Percentiles rank a stretch among this genome's conserved stretches.
Conservation (phyloP, 2,113 vertebrate species). For the Lucifuga dentata region DNA sequence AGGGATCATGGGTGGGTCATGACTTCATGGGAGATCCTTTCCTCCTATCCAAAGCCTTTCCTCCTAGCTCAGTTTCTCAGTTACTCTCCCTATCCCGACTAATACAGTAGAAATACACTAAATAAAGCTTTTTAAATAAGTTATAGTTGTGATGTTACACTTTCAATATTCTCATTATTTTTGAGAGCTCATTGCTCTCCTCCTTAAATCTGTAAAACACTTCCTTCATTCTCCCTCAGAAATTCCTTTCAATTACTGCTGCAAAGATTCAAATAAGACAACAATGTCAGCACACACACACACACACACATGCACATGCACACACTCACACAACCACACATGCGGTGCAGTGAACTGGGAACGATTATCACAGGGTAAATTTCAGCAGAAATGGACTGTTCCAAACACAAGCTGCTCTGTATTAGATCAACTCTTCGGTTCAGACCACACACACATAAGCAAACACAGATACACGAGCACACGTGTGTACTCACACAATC, state of each 20-base stretch:
- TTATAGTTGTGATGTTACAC: not conserved
- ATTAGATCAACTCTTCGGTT: conserved; percentile 36
- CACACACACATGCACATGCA: not conserved
- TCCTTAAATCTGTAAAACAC: conserved; percentile 63
- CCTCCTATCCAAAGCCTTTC: not conserved
- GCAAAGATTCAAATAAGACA: too few species aligned
- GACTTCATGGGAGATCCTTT: too few species aligned
- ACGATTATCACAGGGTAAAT: not conserved
- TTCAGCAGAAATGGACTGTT: conserved; percentile 12
- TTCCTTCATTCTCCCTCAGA: conserved; percentile 52
- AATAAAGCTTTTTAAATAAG: not conserved
- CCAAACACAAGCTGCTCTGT: conserved; percentile 63
- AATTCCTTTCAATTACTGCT: conserved; percentile 57
- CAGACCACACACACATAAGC: conserved; percentile 61
- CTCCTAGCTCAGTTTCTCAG: not conserved
- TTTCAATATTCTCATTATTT: not conserved
- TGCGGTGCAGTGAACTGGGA: not conserved
- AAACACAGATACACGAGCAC: conserved; percentile 22
- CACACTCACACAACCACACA: not conserved
- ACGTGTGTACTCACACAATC: conserved; percentile 1
- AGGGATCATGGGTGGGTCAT: too few species aligned
- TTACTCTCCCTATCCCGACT: not conserved
- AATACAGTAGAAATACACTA: not conserved
- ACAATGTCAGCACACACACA: conserved; percentile 19
- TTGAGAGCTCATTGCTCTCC: conserved; percentile 34